phyloP scores from a whole-genome alignment of 2,888 invertebrate species.

The Mylabris sibirica region DNA sequence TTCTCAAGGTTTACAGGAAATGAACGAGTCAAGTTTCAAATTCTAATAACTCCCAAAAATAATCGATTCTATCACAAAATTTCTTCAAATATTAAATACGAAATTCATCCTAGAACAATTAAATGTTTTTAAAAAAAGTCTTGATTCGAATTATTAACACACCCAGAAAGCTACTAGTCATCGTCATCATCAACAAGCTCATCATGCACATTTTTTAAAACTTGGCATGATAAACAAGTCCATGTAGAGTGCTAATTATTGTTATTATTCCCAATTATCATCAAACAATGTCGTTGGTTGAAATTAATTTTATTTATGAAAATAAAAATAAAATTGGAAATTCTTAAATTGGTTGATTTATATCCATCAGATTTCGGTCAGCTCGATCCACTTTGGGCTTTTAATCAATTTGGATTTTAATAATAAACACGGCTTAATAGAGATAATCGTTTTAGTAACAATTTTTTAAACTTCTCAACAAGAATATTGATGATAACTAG shows the following conservation, averaged over 20 bases:
- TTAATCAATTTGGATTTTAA: conserved; percentile 29
- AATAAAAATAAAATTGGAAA: background rate
- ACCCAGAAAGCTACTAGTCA: background rate
- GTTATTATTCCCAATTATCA: conserved; percentile 22
- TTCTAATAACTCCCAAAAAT: background rate
- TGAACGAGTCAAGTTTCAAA: background rate
- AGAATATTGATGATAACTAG: conserved; percentile 14
- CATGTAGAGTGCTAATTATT: conserved; percentile 19
- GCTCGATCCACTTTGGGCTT: background rate
- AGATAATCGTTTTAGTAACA: conserved; percentile 23
- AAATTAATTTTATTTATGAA: background rate
- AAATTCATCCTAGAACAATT: background rate
- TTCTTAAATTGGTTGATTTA: conserved; percentile 2
- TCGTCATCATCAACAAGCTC: background rate
- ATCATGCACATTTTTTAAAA: conserved; percentile 1
- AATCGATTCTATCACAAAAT: background rate
- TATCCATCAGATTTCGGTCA: background rate
- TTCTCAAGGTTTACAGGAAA: conserved; percentile 3
- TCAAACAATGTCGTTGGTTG: background rate
- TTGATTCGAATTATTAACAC: background rate
- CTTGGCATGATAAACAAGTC: conserved; percentile 13
- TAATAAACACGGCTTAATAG: conserved; percentile 30
- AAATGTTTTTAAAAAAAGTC: background rate
- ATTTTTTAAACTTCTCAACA: conserved; percentile 28
- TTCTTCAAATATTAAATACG: too few species aligned